Evolutionary conservation across 2,797 vertebrate genomes (phyloP), one percentile per base, ranked within the genome.

Genomic region (Gadopsis marmoratus): DNA sequence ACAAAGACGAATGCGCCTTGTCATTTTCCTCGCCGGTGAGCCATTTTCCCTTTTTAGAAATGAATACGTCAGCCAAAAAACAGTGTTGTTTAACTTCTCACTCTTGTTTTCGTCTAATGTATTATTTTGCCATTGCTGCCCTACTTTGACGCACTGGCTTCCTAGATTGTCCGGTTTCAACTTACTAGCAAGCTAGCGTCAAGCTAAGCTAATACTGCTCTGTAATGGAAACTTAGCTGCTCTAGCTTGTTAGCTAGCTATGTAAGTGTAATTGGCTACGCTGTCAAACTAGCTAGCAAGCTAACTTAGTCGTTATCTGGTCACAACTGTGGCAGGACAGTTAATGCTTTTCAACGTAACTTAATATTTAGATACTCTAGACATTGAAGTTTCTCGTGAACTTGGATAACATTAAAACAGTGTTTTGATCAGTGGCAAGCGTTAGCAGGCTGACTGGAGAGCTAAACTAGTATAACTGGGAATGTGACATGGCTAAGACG

Each of bases 1-100:
- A 99, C 95, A 99, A 99, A 96, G 98, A 99, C 92, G 98, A 99
- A 94, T 99, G 98, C 94, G 98, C 97, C 93, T 98, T 98, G 92
- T 99, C 98, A 89, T 99, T 99, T 94, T 93, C 97, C 85, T 97
- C 96, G 19, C 97, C 98, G 97, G 98, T 99, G 96, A 97, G 97
- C 88, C 37, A 66, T 79, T 71, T 74, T 71, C 54, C 23, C 48
- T 5, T 82, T 82, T 71, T 31, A 43, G 47, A 67, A 70, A 73
- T 61, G 12, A 54, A 16, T 76, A 58, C 67, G 5, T 51, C 65
- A 61, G 33, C 56, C 33, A 43, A 62, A 26, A 41, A 31, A 47
- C 41, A 23, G 1, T 51, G 33, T 21, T 11, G 2, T 56, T 33
- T 17, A 4, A 7, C 37, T 64, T 23, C 13, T 33, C 0, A 9